A percentile compares a stretch with the other conserved stretches of the same genome.
Conservation (phyloP, 2,113 vertebrate genomes). For the Nanger granti region DNA sequence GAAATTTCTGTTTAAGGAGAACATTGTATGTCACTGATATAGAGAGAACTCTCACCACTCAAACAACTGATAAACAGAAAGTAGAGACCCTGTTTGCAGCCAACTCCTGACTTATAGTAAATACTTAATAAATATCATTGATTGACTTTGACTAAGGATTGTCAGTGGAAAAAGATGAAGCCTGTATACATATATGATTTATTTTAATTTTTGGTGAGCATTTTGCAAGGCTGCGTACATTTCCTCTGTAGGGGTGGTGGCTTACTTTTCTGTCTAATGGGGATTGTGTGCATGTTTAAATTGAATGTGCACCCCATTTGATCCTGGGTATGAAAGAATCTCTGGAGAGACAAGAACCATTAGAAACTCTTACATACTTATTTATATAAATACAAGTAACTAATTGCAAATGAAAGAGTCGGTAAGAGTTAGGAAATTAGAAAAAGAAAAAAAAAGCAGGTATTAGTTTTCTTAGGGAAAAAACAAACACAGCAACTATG, state of each 20-base stretch:
- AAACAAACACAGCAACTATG: background rate
- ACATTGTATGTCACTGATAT: background rate
- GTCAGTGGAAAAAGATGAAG: background rate
- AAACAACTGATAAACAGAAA: background rate
- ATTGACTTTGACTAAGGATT: background rate
- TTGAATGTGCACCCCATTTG: background rate
- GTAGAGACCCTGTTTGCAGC: background rate
- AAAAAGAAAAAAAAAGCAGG: background rate
- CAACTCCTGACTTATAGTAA: background rate
- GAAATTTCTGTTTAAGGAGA: slow-evolving; percentile 6
- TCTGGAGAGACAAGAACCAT: background rate
- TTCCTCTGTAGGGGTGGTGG: background rate
- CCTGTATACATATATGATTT: background rate
- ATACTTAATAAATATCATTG: background rate
- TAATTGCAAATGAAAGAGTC: background rate
- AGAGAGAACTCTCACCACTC: background rate
- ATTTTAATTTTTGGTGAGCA: background rate
- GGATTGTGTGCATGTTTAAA: background rate
- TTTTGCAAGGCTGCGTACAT: background rate
- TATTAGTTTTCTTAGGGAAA: background rate
- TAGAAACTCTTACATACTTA: background rate
- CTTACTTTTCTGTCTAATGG: background rate
- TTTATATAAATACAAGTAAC: background rate
- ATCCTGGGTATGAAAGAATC: background rate
- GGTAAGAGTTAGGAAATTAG: background rate